These are phyloP conservation scores for Patiria miniata DNA, from an alignment of 35 echinoderm and acorn worm genomes.

Conservation along the genomic window DNA sequence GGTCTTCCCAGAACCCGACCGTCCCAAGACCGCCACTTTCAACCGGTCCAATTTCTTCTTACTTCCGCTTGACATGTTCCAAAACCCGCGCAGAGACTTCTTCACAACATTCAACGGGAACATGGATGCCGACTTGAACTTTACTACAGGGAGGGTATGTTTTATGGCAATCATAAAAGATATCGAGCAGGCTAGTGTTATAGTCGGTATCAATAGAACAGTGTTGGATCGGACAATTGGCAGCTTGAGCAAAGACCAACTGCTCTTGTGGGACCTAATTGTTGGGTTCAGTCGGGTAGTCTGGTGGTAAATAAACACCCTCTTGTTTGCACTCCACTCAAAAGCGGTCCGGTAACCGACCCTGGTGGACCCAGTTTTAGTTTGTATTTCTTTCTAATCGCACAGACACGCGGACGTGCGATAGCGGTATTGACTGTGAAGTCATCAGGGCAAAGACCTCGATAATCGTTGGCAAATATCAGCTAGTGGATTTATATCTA, in stretches of 20 bases:
- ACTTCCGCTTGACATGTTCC: neutral
- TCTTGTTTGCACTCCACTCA: neutral
- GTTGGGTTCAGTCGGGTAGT: neutral
- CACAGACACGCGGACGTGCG: neutral
- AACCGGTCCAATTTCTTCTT: conserved; percentile 8
- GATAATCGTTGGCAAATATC: conserved; percentile 12
- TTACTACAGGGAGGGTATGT: too few species aligned
- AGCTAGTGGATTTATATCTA: neutral
- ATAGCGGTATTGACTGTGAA: conserved; percentile 5
- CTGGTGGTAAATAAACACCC: conserved; percentile 6
- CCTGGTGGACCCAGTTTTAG: conserved; percentile 13
- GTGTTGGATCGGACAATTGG: neutral
- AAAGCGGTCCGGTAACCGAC: conserved; percentile 8
- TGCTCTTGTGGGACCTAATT: neutral
- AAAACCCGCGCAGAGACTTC: neutral
- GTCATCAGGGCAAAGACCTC: too few species aligned
- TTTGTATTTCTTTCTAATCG: conserved; percentile 9
- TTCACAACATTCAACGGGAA: conserved; percentile 21
- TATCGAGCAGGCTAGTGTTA: too few species aligned
- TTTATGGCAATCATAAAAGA: too few species aligned
- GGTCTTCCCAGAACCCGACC: neutral
- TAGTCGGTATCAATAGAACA: neutral
- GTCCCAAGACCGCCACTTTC: neutral
- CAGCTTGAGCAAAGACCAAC: conserved; percentile 12
- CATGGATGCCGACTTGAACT: neutral